Evolutionary conservation across 2,797 vertebrate species (phyloP).

Genomic region (Melanotaenia boesemani): DNA sequence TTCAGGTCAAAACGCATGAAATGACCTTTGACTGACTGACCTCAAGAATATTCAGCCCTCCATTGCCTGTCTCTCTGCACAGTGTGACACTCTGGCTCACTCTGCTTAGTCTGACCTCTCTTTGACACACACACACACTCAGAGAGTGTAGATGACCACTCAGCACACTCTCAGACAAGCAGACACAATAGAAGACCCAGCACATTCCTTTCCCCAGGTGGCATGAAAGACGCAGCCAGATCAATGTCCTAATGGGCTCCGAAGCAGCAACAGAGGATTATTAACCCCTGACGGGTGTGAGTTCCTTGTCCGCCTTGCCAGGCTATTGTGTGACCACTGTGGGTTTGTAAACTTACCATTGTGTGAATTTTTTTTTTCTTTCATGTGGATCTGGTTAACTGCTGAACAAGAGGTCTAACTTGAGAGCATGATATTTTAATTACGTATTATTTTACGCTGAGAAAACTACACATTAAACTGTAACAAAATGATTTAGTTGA

Average conservation of each 20-base stretch:
- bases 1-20: constrained; percentile 13
- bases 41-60: constrained; percentile 43
- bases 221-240: constrained; percentile 66
- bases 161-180: constrained; percentile 54
- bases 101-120: constrained; percentile 62
- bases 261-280: constrained; percentile 62
- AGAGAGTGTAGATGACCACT: constrained; percentile 56
- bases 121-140: constrained; percentile 49
- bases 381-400: constrained; percentile 64
- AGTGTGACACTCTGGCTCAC: constrained; percentile 44
- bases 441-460: constrained; percentile 17
- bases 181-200: constrained; percentile 63
- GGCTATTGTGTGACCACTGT: constrained; percentile 59
- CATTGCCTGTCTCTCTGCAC: constrained; percentile 51
- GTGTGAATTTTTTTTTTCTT: constrained; percentile 21
- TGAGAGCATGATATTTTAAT: constrained; percentile 15
- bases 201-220: constrained; percentile 78
- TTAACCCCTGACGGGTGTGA: constrained; percentile 67
- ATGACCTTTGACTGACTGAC: constrained; percentile 61
- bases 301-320: constrained; percentile 47
- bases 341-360: constrained; percentile 44
- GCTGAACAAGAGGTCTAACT: constrained; percentile 44
- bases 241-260: constrained; percentile 71
- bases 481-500: not conserved
- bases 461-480: constrained; percentile 4